Percentiles rank a stretch among this genome's conserved stretches.
Conservation (phyloP, 2,113 vertebrate genomes). For the Cebus imitator region DNA sequence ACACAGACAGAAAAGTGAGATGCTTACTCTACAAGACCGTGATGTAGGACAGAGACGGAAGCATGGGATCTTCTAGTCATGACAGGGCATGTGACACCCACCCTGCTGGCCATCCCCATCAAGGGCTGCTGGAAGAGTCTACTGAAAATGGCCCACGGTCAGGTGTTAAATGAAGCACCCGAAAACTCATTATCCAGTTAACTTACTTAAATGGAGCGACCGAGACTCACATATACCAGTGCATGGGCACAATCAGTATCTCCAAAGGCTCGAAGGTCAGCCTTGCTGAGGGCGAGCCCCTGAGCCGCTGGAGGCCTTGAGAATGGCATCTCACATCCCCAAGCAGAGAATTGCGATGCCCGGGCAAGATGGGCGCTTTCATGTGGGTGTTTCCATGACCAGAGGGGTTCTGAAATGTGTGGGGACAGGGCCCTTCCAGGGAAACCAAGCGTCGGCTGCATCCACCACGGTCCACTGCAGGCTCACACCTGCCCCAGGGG, state of each 20-base stretch:
- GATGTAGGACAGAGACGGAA: background rate
- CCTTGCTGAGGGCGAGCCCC: background rate
- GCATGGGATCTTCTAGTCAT: background rate
- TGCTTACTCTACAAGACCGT: background rate
- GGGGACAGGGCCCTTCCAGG: background rate
- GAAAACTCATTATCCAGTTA: background rate
- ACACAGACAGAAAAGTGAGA: background rate
- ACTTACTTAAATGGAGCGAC: too few species aligned
- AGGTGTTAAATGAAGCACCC: background rate
- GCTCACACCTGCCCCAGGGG: fast-evolving
- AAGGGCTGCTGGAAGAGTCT: background rate
- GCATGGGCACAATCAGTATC: too few species aligned
- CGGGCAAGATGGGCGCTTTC: background rate
- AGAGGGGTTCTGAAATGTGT: background rate
- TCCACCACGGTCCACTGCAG: fast-evolving
- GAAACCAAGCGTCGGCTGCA: fast-evolving
- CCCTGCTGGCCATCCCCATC: background rate
- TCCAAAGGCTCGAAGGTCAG: background rate
- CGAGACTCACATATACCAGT: background rate
- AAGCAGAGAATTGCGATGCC: fast-evolving
- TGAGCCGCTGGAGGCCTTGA: background rate
- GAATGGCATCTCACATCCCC: background rate
- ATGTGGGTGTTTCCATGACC: background rate
- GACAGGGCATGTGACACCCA: background rate
- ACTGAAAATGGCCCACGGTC: background rate